Evolutionary conservation across 2,888 invertebrate genomes (phyloP), one percentile per base, ranked within the genome.

Genomic region (Theretra japonica): DNA sequence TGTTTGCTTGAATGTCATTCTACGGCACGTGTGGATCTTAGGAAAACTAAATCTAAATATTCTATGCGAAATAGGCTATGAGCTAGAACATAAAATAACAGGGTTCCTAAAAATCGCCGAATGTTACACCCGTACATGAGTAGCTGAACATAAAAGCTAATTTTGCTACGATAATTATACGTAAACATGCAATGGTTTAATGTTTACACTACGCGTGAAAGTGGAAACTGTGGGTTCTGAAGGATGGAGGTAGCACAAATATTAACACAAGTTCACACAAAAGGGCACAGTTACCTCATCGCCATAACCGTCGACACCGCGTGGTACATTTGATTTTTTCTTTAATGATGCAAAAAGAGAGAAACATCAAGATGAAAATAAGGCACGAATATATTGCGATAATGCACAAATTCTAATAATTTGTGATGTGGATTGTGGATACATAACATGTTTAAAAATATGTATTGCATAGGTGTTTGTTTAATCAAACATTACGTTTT

Each of bases 271-370:
- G 86, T 83, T 86, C 87, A 92, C 88, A 91, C 92, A 92, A 93
- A 94, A 82, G 92, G 93, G 89, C 88, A 88, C 86, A 88, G 82
- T 97, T 97, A 97, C 97, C 97, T 97, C 97, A 98, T 97, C 88
- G 97, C 97, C 95, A 98, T 97, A 93, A 98, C 97, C 94, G 98
- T 97, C 84, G 98, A 98, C 92, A 98, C 98, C 92, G 98, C 98
- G 96, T 98, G 97, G 96, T 98, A 98, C 97, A 98, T 98, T 97
- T 98, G 98, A 96, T 98, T 97, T 96, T 96, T 96, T 95, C 96
- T 96, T 95, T 93, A 93, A 91, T 87, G 95, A 95, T 94, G 95
- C 95, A 95, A 95, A 95, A 95, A 95, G 94, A 92, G 88, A 94
- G 91, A 95, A 94, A 93, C 92, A 95, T 80, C 90, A 90, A 92